Evolutionary conservation across 2,888 invertebrate genomes (phyloP).

Genomic region (Archips crataeganus): DNA sequence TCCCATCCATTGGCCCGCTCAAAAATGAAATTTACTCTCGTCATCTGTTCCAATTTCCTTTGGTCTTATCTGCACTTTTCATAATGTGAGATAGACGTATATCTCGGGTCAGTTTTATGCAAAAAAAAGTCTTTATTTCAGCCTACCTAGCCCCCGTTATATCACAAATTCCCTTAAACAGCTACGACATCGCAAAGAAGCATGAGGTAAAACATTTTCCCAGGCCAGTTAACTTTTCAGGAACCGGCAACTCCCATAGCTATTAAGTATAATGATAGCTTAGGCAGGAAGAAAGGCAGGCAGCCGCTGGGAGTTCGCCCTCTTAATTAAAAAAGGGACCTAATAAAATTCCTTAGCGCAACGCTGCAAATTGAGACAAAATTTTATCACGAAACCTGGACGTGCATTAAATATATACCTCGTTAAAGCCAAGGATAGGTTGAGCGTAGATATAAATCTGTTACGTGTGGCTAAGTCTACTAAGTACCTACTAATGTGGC

Average conservation of each 20-base stretch:
- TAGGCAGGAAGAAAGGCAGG: constrained; percentile 43
- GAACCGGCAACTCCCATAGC: constrained; percentile 46
- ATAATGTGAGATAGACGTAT: no score
- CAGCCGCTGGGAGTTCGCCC: constrained; percentile 36
- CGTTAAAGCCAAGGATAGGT: constrained; percentile 3
- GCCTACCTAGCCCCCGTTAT: not conserved
- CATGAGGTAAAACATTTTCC: constrained; percentile 30
- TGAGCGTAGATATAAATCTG: not conserved
- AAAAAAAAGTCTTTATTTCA: not conserved
- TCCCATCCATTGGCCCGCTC: no score
- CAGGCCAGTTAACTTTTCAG: constrained; percentile 44
- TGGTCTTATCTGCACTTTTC: no score
- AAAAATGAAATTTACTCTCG: no score
- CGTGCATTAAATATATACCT: constrained; percentile 29
- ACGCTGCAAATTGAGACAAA: constrained; percentile 41
- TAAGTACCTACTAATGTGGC: not conserved
- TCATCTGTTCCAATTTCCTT: no score
- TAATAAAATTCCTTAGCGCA: constrained; percentile 46
- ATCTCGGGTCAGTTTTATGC: no score
- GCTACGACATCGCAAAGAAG: constrained; percentile 27
- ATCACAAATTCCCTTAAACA: constrained; percentile 11
- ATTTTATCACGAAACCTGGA: constrained; percentile 35
- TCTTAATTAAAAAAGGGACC: constrained; percentile 50
- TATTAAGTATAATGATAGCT: constrained; percentile 49
- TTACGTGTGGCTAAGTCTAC: not conserved